Percentiles rank a stretch among this genome's conserved stretches.
Conservation (phyloP, 2,113 vertebrate genomes). For the Lasiurus cinereus region DNA sequence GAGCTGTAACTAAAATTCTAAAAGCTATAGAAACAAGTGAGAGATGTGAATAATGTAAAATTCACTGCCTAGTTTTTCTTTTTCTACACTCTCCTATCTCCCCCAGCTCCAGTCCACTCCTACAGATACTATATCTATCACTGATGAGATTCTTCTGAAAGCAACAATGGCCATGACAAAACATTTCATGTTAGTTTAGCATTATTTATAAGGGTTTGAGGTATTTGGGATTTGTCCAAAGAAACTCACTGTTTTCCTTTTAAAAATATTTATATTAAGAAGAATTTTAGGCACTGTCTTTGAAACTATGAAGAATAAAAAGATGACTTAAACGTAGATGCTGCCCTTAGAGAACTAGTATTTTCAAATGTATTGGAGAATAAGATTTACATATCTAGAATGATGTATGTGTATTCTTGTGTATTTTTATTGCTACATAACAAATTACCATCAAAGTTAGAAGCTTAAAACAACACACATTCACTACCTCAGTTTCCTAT, state of each 20-base stretch:
- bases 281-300: not conserved
- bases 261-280: not conserved
- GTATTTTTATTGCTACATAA: not conserved
- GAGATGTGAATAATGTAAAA: not conserved
- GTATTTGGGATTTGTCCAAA: not conserved
- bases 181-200: not conserved
- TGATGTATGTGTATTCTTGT: not conserved
- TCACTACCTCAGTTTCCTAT: not conserved
- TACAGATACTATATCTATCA: not conserved
- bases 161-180: not conserved
- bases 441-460: not conserved
- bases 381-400: not conserved
- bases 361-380: slow-evolving; percentile 1
- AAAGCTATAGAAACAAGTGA: not conserved
- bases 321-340: not conserved
- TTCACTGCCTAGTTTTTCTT: not conserved
- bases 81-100: not conserved
- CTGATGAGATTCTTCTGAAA: not conserved
- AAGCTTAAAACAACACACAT: not conserved
- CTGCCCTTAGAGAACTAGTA: not conserved
- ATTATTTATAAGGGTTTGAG: not conserved
- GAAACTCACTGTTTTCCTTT: not conserved
- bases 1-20: not conserved
- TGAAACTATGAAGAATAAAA: not conserved
- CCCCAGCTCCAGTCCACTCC: not conserved